Conservation (phyloP, 1,140 invertebrate species). For the Brachionus rotundiformis region DNA sequence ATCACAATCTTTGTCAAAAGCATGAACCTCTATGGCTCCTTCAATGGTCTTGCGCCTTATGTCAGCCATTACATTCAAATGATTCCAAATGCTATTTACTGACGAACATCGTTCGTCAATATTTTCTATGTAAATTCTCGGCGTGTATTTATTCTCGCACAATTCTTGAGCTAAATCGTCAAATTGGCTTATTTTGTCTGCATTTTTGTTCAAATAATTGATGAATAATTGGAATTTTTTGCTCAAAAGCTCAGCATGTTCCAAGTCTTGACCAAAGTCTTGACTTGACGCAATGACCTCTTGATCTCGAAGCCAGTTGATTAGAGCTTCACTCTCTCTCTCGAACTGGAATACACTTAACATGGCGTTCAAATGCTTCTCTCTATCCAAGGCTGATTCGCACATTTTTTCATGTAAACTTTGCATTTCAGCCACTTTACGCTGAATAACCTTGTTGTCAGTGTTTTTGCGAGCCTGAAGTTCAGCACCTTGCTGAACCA, state of each 20-base stretch:
- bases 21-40: constrained; percentile 29
- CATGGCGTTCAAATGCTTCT: constrained; percentile 49
- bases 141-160: constrained; percentile 49
- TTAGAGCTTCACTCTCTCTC: neutral
- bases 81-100: neutral
- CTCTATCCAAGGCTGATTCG: neutral
- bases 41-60: constrained; percentile 19
- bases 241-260: constrained; percentile 45
- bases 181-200: neutral
- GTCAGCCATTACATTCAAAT: constrained; percentile 5
- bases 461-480: neutral
- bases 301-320: constrained; percentile 44
- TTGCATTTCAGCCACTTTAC: constrained; percentile 12
- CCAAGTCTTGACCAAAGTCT: constrained; percentile 49
- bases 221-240: constrained; percentile 37
- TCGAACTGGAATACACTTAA: constrained; percentile 42
- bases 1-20: constrained; percentile 50
- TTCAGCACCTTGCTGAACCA: neutral
- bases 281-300: neutral
- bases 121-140: neutral
- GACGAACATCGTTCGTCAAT: constrained; percentile 36
- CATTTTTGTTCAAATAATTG: constrained; percentile 19
- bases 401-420: neutral
- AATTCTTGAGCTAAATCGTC: constrained; percentile 39
- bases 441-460: neutral